Percentiles rank a stretch among this genome's conserved stretches.
phyloP scores from a whole-genome alignment of 2,113 vertebrate genomes.

The Alethe diademata region DNA sequence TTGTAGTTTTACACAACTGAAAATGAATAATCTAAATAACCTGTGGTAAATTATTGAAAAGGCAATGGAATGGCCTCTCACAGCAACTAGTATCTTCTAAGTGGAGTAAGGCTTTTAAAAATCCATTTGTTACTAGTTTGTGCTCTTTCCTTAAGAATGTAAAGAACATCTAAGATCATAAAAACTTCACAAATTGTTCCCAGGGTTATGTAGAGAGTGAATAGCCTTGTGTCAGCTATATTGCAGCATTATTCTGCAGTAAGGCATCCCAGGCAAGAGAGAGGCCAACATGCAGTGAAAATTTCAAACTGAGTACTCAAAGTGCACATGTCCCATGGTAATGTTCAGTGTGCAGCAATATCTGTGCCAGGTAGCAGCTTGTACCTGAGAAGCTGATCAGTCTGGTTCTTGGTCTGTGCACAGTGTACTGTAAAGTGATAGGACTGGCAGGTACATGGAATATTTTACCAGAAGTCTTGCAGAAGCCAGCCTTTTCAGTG shows the following conservation, averaged over 20 bases:
- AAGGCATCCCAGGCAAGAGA: background rate
- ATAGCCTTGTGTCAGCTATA: background rate
- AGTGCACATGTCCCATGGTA: fast-evolving
- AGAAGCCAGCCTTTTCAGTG: background rate
- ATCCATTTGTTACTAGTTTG: background rate
- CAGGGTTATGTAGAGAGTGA: background rate
- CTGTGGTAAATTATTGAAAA: background rate
- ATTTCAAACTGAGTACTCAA: background rate
- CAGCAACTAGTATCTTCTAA: background rate
- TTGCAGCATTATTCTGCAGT: background rate
- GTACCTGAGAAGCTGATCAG: background rate
- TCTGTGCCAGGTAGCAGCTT: background rate
- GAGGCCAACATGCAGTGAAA: background rate
- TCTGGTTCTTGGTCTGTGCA: background rate
- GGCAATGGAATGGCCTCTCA: background rate
- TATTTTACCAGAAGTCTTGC: background rate
- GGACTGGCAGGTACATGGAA: fast-evolving
- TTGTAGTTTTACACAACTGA: background rate
- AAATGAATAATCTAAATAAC: background rate
- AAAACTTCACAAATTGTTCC: background rate
- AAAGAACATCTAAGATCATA: background rate
- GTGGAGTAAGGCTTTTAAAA: background rate
- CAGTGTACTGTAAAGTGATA: background rate
- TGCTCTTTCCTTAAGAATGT: background rate
- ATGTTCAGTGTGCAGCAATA: background rate